Base-by-base conservation (phyloP, 2,113 vertebrate species). In the Hydropotes inermis region DNA sequence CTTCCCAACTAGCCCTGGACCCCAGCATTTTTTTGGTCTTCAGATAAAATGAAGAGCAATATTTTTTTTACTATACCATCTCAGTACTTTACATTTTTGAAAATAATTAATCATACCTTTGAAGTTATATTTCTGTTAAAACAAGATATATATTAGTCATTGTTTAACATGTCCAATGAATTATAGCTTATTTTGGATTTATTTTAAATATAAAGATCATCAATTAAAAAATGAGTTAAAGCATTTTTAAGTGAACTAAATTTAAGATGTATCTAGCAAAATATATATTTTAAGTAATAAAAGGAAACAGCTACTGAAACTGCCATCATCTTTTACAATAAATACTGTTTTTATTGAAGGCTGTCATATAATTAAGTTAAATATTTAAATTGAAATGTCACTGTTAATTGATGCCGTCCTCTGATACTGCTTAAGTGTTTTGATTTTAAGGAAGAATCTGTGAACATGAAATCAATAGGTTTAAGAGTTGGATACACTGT, bases 191-290 rank as follows among this genome's bases (percentile, higher is more conserved):
- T 98, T 98, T 98, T 89, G 79, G 95, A 98, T 96, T 98, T 98
- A 98, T 97, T 98, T 98, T 98, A 98, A 99, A 99, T 95, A 98
- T 92, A 98, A 98, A 98, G 96, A 98, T 98, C 97, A 97, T 96
- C 95, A 97, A 98, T 98, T 98, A 97, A 83, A 96, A 94, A 96
- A 15, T 58, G 97, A 97, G 98, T 98, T 98, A 98, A 98, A 98
- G 81, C 95, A 96, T 95, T 98, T 98, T 98, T 98, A 98, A 98
- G 92, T 94, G 92, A 98, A 98, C 98, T 98, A 98, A 99, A 98
- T 97, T 98, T 98, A 98, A 97, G 95, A 83, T 94, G 98, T 97
- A 97, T 98, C 97, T 98, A 33, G 91, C 55, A 99, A 99, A 99
- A 98, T 98, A 98, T 87, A 98, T 96, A 81, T 87, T 84, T 98